Evolutionary conservation across 2,888 invertebrate genomes (phyloP), one percentile per base, ranked within the genome.

Genomic region (Chrysolina haemoptera): DNA sequence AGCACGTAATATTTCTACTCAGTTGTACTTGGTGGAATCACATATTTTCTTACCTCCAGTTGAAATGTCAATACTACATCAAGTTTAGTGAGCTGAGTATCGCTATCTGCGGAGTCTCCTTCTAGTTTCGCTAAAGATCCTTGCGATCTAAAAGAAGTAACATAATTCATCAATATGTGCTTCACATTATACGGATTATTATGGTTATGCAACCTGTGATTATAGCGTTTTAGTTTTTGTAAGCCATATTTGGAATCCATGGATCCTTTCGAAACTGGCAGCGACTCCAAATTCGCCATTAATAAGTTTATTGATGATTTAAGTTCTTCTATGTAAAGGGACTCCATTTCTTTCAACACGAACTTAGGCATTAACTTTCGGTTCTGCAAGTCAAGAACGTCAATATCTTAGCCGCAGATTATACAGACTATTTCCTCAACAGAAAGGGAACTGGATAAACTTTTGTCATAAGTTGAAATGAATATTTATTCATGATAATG

Each of bases 341-440:
- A 97, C 90, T 99, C 99, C 99, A 99, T 99, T 90, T 99, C 99
- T 92, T 99, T 99, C 83, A 99, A 92, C 79, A 99, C 98, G 91
- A 99, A 99, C 91, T 97, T 98, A 82, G 99, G 99, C 97, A 98
- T 97, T 85, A 98, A 89, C 90, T 98, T 97, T 83, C 97, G 94
- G 89, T 98, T 98, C 96, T 97, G 88, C 46, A 86, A 86, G 65
- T 70, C 55, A 73, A 75, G 66, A 67, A 67, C 46, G 53, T 73
- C 48, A 78, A 50, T 66, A 46, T 59, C 59, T 59, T 59, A 59
- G 59, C 6, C 59, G 27, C 35, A 5, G 59, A 59, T 14, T 27
- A 9, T 59, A 59, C 10, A 27, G 59, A 59, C 27, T 27, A 67
- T 62, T 67, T 62, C 18, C 22, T 12, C 12, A 66, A 63, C 67